These are phyloP conservation scores for Vanessa tameamea DNA, from an alignment of 1,140 invertebrate species.

Conservation along the genomic window DNA sequence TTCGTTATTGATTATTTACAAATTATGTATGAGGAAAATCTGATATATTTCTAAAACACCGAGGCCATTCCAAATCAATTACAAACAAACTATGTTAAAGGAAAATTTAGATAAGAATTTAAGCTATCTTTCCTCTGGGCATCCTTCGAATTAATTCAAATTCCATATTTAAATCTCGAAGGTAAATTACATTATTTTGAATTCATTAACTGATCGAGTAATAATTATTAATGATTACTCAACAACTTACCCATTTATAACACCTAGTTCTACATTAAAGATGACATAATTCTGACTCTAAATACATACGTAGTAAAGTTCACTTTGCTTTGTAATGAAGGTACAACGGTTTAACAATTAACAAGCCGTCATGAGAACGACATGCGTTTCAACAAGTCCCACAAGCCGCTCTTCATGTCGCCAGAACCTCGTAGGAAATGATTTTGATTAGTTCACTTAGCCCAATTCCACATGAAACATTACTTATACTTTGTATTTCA, in stretches of 20 bases:
- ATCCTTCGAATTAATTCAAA: slow-evolving; percentile 26
- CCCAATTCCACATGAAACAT: slow-evolving; percentile 17
- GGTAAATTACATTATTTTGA: slow-evolving; percentile 2
- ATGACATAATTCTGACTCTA: neutral
- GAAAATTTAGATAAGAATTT: slow-evolving; percentile 24
- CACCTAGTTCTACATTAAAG: neutral
- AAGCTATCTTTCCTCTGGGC: slow-evolving; percentile 25
- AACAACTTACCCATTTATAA: neutral
- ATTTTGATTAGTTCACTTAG: slow-evolving; percentile 13
- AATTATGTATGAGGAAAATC: slow-evolving; percentile 34
- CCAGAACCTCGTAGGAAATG: slow-evolving; percentile 8
- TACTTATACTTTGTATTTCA: neutral
- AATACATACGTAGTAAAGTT: neutral
- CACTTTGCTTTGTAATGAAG: neutral
- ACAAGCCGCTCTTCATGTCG: slow-evolving; percentile 24
- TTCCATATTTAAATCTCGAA: neutral
- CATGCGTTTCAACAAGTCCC: slow-evolving; percentile 22
- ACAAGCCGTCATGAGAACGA: slow-evolving; percentile 21
- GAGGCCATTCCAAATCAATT: slow-evolving; percentile 32
- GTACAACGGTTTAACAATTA: slow-evolving; percentile 28
- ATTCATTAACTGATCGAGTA: neutral
- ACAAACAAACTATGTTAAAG: slow-evolving; percentile 25
- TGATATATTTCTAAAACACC: slow-evolving; percentile 15
- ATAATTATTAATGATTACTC: slow-evolving; percentile 13
- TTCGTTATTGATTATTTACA: neutral